Conservation (phyloP, 2,888 invertebrate species). For the Zonitis immaculata region DNA sequence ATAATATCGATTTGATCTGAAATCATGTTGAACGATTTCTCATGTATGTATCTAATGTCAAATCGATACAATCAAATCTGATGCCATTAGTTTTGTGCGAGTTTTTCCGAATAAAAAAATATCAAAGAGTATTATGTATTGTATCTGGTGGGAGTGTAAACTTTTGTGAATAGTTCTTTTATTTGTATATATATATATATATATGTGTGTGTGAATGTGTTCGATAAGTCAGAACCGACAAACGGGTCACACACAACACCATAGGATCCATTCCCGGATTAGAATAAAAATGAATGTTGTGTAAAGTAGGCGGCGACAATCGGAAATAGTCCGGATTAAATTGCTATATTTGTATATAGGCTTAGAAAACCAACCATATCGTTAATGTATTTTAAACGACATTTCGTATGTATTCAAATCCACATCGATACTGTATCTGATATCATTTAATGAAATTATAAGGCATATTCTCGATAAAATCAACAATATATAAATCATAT, state of each 20-base stretch:
- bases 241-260: slow-evolving; percentile 19
- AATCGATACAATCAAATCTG: slow-evolving; percentile 11
- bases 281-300: slow-evolving; percentile 38
- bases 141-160: background rate
- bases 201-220: background rate
- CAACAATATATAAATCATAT: background rate
- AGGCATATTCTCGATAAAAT: background rate
- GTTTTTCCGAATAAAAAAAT: background rate
- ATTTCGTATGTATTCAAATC: slow-evolving; percentile 18
- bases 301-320: slow-evolving; percentile 36
- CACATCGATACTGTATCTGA: slow-evolving; percentile 10
- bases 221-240: slow-evolving; percentile 32
- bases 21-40: too few species aligned
- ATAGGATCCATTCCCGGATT: slow-evolving; percentile 31
- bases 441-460: background rate
- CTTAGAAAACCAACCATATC: slow-evolving; percentile 14
- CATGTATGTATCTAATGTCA: background rate
- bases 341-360: slow-evolving; percentile 12
- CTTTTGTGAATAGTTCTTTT: slow-evolving; percentile 11
- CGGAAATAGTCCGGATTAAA: slow-evolving; percentile 34
- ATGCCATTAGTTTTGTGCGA: slow-evolving; percentile 10
- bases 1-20: too few species aligned
- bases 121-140: background rate
- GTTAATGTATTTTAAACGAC: slow-evolving; percentile 21
- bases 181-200: too few species aligned